Conservation (phyloP, 1,140 invertebrate species). For the Andricus grossulariae region DNA sequence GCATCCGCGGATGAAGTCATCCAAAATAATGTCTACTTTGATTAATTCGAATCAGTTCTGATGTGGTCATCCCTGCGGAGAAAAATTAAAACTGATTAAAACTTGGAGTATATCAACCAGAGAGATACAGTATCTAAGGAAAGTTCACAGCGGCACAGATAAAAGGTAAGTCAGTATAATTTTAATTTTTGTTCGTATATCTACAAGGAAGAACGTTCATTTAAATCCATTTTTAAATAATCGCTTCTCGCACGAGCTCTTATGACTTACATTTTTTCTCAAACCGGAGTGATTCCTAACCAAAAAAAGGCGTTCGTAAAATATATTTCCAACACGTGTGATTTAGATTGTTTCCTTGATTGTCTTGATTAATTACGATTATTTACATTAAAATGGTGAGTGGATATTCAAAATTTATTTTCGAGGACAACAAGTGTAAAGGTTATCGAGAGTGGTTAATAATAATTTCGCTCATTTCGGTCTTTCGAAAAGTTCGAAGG, state of each 20-base stretch:
- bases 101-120: background rate
- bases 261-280: background rate
- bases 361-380: no score
- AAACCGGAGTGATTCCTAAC: no score
- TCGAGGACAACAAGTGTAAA: no score
- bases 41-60: slow-evolving; percentile 4
- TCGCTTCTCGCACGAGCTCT: background rate
- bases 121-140: background rate
- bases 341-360: no score
- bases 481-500: no score
- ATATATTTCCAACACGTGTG: no score
- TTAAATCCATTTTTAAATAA: background rate
- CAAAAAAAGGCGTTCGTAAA: no score
- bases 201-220: background rate
- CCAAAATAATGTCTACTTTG: background rate
- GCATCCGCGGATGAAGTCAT: background rate
- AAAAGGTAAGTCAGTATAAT: slow-evolving; percentile 5
- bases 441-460: no score
- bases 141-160: background rate
- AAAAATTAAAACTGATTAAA: background rate
- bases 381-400: no score
- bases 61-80: background rate
- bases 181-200: background rate
- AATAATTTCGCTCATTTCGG: no score
- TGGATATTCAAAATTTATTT: no score